These are phyloP conservation scores for Tursiops truncatus DNA, from an alignment of 2,113 vertebrate species.

Conservation along the genomic window DNA sequence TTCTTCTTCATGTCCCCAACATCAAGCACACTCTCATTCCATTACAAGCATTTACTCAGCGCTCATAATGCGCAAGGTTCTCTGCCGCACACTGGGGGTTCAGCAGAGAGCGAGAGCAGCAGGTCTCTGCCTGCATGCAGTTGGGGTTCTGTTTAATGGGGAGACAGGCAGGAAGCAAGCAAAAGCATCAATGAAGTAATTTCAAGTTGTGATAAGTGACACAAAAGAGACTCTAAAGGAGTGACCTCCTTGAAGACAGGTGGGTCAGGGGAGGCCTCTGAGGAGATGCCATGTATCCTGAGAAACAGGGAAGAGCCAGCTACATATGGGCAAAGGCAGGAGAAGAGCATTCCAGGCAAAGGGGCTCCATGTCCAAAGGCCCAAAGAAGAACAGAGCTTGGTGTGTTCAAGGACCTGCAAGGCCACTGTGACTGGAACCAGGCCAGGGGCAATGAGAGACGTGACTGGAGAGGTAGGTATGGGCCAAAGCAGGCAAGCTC, in stretches of 20 bases:
- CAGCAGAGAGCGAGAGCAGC: neutral
- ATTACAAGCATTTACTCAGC: neutral
- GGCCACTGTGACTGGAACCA: neutral
- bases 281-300: neutral
- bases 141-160: neutral
- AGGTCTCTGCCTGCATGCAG: neutral
- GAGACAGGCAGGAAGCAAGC: neutral
- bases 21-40: neutral
- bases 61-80: neutral
- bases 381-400: neutral
- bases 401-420: neutral
- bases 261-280: neutral
- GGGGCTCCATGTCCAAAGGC: neutral
- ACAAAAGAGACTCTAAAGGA: neutral
- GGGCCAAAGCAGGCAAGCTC: neutral
- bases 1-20: neutral
- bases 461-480: neutral
- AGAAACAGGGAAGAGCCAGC: neutral
- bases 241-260: neutral
- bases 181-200: neutral
- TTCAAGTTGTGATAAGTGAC: neutral
- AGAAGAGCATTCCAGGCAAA: neutral
- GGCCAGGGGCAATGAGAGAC: neutral
- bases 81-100: neutral
- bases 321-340: neutral